Base-by-base conservation (phyloP, 2,113 vertebrate genomes). In the Siphamia tubifer region DNA sequence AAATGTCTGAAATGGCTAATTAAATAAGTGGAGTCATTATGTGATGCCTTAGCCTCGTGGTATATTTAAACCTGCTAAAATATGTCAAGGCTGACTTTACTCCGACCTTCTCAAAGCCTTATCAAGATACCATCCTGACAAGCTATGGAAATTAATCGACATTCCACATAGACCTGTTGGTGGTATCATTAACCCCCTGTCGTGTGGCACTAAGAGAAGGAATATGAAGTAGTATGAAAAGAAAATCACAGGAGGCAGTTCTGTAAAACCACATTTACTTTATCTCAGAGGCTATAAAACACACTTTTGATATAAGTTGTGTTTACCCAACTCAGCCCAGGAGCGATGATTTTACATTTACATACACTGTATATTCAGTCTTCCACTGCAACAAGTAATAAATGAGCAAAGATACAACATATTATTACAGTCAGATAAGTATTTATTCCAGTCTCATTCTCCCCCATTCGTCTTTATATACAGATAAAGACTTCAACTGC, bases 1-100 rank as follows among this genome's bases (percentile, higher is more conserved):
- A n/a, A 40, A 54, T 55, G 63, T 47, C n/a, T 19, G 30, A 49
- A 43, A 49, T 19, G 20, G 43, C 13, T 34, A 60, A 35, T 60
- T 17, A 17, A 28, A 38, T 61, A 9, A 25, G 16, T 66, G 4
- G 4, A 13, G 6, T 11, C 53, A 1, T 43, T 30, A 15, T 34
- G 38, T 3, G 44, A 34, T 20, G 54, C n/a, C n/a, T n/a, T 16
- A 5, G 16, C 15, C 16, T 24, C 16, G 25, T 15, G 13, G 1
- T 13, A 48, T 1, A 28, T 9, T 30, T 28, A 48, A 48, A 24
- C 45, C 25, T 9, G 9, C 45, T 48, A 1, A 8, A 17, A 28
- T 17, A 27, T 48, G 45, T 27, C 45, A 28, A 30, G n/a, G n/a
- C n/a, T n/a, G n/a, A 30, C 45, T 17, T 30, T 19, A 34, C 4